A percentile compares a stretch with the other conserved stretches of the same genome.
These are phyloP conservation scores for Cetoscarus ocellatus DNA, from an alignment of 2,797 vertebrate genomes.

Conservation along the genomic window DNA sequence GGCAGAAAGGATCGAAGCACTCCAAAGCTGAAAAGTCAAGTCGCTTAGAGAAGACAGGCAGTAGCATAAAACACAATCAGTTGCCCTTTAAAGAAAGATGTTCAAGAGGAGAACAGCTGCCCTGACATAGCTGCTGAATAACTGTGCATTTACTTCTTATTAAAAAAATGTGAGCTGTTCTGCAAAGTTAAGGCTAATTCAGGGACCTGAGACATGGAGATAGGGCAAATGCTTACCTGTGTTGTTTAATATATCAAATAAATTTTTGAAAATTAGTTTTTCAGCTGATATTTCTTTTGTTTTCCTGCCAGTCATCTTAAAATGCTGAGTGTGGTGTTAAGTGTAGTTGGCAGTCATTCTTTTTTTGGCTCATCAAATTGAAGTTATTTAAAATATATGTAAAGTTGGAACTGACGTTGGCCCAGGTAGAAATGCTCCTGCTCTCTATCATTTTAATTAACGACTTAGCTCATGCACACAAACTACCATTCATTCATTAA, in stretches of 20 bases:
- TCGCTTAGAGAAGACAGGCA: conserved; percentile 54
- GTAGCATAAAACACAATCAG: conserved; percentile 45
- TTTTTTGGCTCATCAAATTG: too few relatives aligned
- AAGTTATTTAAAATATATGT: too few relatives aligned
- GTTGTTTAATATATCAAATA: not conserved
- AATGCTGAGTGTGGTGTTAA: too few relatives aligned
- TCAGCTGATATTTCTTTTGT: not conserved
- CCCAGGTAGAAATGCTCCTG: too few relatives aligned
- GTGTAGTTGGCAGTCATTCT: too few relatives aligned
- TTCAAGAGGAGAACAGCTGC: conserved; percentile 17
- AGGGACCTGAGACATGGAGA: not conserved
- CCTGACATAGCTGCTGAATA: conserved; percentile 22
- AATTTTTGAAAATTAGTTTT: too few relatives aligned
- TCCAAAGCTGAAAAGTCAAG: conserved; percentile 63
- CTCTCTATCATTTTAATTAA: too few relatives aligned
- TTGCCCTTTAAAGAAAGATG: conserved; percentile 49
- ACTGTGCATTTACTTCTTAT: not conserved
- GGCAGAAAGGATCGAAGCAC: conserved; percentile 30
- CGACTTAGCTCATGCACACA: too few relatives aligned
- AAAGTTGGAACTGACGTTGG: too few relatives aligned
- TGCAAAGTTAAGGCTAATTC: not conserved
- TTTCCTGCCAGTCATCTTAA: too few relatives aligned
- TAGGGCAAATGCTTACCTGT: not conserved
- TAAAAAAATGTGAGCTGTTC: too few relatives aligned
- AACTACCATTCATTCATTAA: too few relatives aligned